Evolutionary conservation across 92 coral and sea anemone species (phyloP), one percentile per base, ranked within the genome.

Genomic region (Phenganax marumi): DNA sequence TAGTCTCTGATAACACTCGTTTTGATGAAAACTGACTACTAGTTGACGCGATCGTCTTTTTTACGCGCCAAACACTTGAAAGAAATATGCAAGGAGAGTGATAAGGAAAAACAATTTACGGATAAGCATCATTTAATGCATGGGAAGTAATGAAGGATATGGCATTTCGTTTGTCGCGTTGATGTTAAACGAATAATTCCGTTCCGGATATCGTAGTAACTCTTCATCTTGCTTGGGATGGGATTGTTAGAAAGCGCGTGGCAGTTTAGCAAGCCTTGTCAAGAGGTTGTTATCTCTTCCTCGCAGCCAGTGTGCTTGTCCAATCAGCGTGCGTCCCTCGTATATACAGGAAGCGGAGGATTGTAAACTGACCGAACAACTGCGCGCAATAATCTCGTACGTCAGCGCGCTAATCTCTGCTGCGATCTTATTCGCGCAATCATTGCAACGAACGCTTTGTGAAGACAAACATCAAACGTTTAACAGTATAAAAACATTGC

Each of bases 231-330:
- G 50, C 72, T 23, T 18, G 49, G 72, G 43, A 25, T 66, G 12
- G 72, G 43, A 25, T 66, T 10, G 26, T 25, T 25, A 49, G 72
- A 66, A 66, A 21, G 49, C 77, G 77, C 81, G 81, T 77, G 81
- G 69, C 81, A 77, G 69, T 55, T 77, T 77, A 55, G 69, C 68
- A 57, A 57, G 70, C 19, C 70, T 56, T 77, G 81, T 77, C 81
- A 60, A 77, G 70, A 77, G 12, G 62, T 57, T 56, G 81, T 77
- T 77, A 77, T 77, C 81, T 77, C 81, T 56, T 77, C 81, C 16
- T 57, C 70, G 81, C 81, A 77, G 81, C 81, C 81, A 25, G 81
- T 26, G 52, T 16, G 69, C 16, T 62, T 26, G 49, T 8, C 81
- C 81, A 77, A 77, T 77, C 48, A 77, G 53, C 68, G 54, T 43